phyloP scores from a whole-genome alignment of 2,888 invertebrate genomes.

The Teleogryllus oceanicus region DNA sequence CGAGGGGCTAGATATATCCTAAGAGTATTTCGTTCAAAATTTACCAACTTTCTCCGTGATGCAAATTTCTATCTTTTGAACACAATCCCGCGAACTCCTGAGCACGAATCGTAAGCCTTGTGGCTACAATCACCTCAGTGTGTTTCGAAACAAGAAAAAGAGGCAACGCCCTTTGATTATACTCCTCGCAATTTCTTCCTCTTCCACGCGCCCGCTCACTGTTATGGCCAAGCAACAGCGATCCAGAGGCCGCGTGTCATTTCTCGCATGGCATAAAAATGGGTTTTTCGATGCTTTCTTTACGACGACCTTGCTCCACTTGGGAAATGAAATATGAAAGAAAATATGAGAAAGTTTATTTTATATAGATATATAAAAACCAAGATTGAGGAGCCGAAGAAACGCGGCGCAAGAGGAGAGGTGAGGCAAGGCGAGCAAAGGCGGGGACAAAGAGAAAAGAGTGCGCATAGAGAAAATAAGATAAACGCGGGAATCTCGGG shows the following conservation, averaged over 20 bases:
- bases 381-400: conserved; percentile 9
- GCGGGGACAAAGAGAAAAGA: neutral
- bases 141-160: neutral
- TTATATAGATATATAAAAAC: conserved; percentile 18
- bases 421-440: neutral
- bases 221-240: neutral
- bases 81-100: no score
- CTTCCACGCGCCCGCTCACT: no score
- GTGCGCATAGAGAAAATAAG: neutral
- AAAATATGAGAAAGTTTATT: conserved; percentile 4
- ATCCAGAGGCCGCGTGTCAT: neutral
- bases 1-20: no score
- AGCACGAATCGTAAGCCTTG: no score
- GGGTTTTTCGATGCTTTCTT: conserved; percentile 3
- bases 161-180: neutral
- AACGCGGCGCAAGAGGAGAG: neutral
- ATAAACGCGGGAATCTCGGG: conserved; percentile 18
- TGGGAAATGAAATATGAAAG: conserved; percentile 18
- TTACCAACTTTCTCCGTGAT: no score
- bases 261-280: conserved; percentile 7
- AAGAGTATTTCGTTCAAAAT: no score
- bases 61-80: no score
- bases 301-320: conserved; percentile 18
- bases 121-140: no score
- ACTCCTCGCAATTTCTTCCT: neutral